Percentiles rank a stretch among this genome's conserved stretches.
These are phyloP conservation scores for Xestia sexstrigata DNA, from an alignment of 2,888 invertebrate genomes.

Conservation along the genomic window DNA sequence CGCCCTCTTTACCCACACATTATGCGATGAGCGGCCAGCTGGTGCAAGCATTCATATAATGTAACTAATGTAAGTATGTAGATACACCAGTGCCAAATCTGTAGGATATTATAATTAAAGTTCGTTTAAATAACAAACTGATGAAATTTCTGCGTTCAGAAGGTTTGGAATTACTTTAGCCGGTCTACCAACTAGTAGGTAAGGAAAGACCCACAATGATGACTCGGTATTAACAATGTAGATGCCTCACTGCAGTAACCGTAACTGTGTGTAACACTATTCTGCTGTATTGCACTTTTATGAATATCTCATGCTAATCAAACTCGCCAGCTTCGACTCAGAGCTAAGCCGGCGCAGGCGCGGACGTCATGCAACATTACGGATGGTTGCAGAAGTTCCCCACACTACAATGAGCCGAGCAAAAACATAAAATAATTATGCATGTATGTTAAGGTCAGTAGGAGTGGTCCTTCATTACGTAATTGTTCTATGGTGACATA, in stretches of 20 bases:
- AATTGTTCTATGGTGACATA: slow-evolving; percentile 44
- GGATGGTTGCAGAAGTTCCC: neutral
- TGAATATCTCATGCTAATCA: slow-evolving; percentile 17
- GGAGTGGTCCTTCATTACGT: neutral
- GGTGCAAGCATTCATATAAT: too few relatives aligned
- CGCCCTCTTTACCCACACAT: neutral
- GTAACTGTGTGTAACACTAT: neutral
- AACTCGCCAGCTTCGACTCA: neutral
- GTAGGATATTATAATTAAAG: neutral
- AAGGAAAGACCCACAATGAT: neutral
- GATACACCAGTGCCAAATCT: neutral
- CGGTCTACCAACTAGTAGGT: neutral
- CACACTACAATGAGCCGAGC: neutral
- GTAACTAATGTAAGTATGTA: neutral
- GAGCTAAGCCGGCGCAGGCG: neutral
- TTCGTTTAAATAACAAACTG: neutral
- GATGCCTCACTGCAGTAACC: too few relatives aligned
- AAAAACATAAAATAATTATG: neutral
- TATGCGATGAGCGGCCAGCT: too few relatives aligned
- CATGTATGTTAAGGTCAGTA: neutral
- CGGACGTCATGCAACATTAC: neutral
- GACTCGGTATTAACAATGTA: neutral
- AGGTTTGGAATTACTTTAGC: neutral
- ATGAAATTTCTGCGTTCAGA: neutral
- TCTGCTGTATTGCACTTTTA: slow-evolving; percentile 10